phyloP scores from a whole-genome alignment of 2,113 vertebrate species.

The Cyrtonyx montezumae region DNA sequence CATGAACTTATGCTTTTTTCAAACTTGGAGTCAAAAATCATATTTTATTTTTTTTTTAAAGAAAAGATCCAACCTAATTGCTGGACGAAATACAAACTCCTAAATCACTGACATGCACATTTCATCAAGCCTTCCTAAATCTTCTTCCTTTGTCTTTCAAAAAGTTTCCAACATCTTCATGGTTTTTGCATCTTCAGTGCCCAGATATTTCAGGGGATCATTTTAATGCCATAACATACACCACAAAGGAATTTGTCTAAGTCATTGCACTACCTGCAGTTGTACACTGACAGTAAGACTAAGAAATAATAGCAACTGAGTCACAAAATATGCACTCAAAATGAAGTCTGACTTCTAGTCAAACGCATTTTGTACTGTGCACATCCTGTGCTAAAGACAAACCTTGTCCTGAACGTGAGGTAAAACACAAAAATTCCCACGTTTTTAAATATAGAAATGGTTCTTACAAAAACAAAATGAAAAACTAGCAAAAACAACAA shows the following conservation, averaged over 20 bases:
- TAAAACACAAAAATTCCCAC: background rate
- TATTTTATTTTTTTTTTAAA: background rate
- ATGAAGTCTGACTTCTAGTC: background rate
- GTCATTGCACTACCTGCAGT: background rate
- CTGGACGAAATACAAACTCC: conserved; percentile 11
- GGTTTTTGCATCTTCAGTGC: background rate
- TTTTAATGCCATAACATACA: background rate
- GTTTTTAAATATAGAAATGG: background rate
- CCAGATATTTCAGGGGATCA: background rate
- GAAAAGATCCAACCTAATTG: background rate
- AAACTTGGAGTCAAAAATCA: background rate
- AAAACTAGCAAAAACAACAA: background rate
- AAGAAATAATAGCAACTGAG: background rate
- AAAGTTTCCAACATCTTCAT: background rate
- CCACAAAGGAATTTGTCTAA: too few relatives aligned
- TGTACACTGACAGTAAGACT: background rate
- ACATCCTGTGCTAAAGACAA: background rate
- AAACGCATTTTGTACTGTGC: background rate
- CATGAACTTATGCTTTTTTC: background rate
- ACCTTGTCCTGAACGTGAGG: background rate
- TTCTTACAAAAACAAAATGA: background rate
- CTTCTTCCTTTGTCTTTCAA: background rate
- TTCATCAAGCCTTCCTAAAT: background rate
- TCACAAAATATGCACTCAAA: background rate
- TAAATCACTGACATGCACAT: background rate